Base-by-base conservation (phyloP, 1,140 invertebrate genomes). In the Nomia melanderi region DNA sequence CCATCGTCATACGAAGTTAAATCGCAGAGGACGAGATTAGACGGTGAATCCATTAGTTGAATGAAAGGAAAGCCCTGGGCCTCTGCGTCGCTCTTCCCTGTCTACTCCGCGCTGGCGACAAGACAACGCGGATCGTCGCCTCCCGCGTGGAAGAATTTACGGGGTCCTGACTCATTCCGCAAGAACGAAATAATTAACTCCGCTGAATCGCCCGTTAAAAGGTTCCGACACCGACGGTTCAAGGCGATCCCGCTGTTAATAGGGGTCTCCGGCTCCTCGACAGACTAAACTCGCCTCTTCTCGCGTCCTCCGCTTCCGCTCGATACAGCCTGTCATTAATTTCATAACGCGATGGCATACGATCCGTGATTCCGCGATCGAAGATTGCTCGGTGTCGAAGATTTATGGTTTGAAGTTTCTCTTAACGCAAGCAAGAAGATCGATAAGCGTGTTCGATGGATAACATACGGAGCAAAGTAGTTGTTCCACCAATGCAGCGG, bases 151-250 rank as follows among this genome's bases (percentile, higher is more conserved):
- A 72, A 75, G 65, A 74, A 83, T 75, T 41, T 59, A 71, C 41
- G 65, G 69, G 62, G 36, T 39, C 64, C 65, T 83, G 84, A 89
- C 76, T 89, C 88, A 85, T 75, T 86, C 33, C 65, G 66, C 82
- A 85, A 81, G 86, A 44, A 87, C 86, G 86, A 80, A 77, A 87
- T 85, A 90, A 90, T 90, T 89, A 89, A 84, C 79, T 83, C 66
- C 77, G 50, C 54, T 83, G 84, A 86, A 84, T 85, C 71, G 85
- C 84, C 70, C 76, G 63, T 86, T 86, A 87, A 89, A 84, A 83
- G 85, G 85, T 85, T 81, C 82, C 78, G 82, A 86, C 86, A 82
- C 81, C 81, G 81, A 84, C 78, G 63, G 65, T 72, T 84, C 82
- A 75, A 71, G 59, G 25, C 64, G 78, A 81, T 74, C 54, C 64